Percentiles rank a stretch among this genome's conserved stretches.
Evolutionary conservation across 2,113 vertebrate genomes (phyloP).

Genomic region (Clarias magur): DNA sequence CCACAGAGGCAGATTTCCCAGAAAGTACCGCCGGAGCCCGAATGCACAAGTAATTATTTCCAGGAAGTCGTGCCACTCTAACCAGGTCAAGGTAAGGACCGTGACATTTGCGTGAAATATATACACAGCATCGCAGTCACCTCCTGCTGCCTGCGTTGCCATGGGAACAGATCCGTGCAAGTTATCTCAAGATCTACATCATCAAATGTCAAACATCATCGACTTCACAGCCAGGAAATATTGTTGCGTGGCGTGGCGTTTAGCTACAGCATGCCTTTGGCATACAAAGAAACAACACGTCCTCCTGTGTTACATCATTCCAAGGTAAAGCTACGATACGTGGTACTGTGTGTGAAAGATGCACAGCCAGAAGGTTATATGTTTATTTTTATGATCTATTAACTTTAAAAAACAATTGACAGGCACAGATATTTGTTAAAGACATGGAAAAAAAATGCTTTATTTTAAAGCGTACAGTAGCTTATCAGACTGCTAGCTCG

Average conservation of each 20-base stretch:
- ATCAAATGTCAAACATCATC: background rate
- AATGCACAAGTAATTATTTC: background rate
- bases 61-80: background rate
- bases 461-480: background rate
- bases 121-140: background rate
- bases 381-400: background rate
- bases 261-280: background rate
- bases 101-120: slow-evolving; percentile 8
- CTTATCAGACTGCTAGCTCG: too few species aligned
- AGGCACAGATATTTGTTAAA: background rate
- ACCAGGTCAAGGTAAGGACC: background rate
- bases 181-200: background rate
- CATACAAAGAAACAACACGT: too few species aligned
- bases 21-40: background rate
- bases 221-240: background rate
- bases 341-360: background rate
- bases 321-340: background rate
- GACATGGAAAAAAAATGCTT: background rate
- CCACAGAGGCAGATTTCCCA: background rate
- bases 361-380: background rate
- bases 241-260: background rate
- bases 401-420: background rate
- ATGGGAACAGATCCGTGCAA: background rate
- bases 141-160: background rate
- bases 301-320: background rate